Base-by-base conservation (phyloP, 2,888 invertebrate species). In the Tetramorium bicarinatum region DNA sequence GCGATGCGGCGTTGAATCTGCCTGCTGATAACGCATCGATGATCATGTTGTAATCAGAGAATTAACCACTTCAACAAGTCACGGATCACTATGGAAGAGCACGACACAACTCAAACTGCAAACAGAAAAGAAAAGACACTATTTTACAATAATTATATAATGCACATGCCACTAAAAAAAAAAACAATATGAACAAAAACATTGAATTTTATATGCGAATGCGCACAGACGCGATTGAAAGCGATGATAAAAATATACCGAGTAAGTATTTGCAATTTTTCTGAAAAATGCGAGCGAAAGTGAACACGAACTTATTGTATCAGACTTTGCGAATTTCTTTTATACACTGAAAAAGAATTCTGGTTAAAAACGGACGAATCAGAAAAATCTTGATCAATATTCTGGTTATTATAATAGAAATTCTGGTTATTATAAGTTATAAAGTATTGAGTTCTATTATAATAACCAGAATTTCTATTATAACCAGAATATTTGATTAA, bases 21-120 rank as follows among this genome's bases (percentile, higher is more conserved):
- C 18, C 44, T 29, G 2, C 29, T 67, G 47, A 47, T 67, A 67
- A 47, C 9, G 47, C 66, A 66, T 67, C 66, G 59, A 44, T 62
- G 62, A 11, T 21, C 64, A 64, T 67, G 66, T 67, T 2, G 29
- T 18, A 29, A 4, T 29, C 11, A 29, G 4, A 15, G 25, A 8
- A 47, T 18, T 47, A 44, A 21, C 1, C 47, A 66, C 15, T 29
- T 25, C 25, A 47, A 29, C 66, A 67, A 47, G 8, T 4, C 25
- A 64, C 21, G 44, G 29, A 66, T 29, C 18, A 66, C 3, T 25
- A 4, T 47, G 25, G 25, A 66, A 47, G 3, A 18, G 7, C 21
- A n/a, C 34, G 11, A 62, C 29, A 38, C 41, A 11, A 21, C 25
- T 41, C 6, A 2, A 21, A n/a, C 9, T 52, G 3, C 3, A 67